Evolutionary conservation across 2,113 vertebrate species (phyloP).

Genomic region (Stomatorhinus ivindoensis): DNA sequence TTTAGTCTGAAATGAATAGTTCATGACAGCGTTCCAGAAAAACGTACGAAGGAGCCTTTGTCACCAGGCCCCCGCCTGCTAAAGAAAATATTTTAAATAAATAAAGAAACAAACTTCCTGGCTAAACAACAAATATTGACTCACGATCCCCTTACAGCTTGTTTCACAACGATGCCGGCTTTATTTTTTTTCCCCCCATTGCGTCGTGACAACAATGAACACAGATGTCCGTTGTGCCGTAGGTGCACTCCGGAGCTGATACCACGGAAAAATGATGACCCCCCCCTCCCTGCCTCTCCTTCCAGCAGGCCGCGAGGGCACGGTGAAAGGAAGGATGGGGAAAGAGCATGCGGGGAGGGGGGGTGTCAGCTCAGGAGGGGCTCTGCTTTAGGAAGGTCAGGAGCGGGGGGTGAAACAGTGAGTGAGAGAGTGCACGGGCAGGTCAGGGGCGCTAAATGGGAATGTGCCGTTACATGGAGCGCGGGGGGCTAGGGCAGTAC

Average conservation of each 20-base stretch:
- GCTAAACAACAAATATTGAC: constrained; percentile 52
- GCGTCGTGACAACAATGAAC: constrained; percentile 43
- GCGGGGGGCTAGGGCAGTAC: constrained; percentile 85
- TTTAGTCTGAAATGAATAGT: constrained; percentile 56
- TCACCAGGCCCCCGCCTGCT: constrained; percentile 51
- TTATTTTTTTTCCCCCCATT: constrained; percentile 3
- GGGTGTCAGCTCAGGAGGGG: neutral
- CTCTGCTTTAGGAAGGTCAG: neutral
- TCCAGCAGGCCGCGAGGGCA: neutral
- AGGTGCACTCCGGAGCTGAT: constrained; percentile 7
- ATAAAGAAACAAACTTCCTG: constrained; percentile 63
- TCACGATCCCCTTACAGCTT: constrained; percentile 33
- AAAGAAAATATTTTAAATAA: constrained; percentile 61
- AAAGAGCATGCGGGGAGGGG: neutral
- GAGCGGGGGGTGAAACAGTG: neutral
- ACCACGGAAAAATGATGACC: neutral
- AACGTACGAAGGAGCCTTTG: constrained; percentile 50
- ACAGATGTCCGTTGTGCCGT: constrained; percentile 29
- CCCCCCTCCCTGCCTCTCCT: neutral
- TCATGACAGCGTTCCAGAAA: constrained; percentile 48
- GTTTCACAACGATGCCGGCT: constrained; percentile 42
- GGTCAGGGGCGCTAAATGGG: neutral
- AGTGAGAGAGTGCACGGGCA: constrained; percentile 5
- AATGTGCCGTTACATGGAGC: constrained; percentile 76
- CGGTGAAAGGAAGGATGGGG: neutral